A percentile compares a stretch with the other conserved stretches of the same genome.
phyloP scores from a whole-genome alignment of 2,888 invertebrate genomes.

The Laothoe populi region DNA sequence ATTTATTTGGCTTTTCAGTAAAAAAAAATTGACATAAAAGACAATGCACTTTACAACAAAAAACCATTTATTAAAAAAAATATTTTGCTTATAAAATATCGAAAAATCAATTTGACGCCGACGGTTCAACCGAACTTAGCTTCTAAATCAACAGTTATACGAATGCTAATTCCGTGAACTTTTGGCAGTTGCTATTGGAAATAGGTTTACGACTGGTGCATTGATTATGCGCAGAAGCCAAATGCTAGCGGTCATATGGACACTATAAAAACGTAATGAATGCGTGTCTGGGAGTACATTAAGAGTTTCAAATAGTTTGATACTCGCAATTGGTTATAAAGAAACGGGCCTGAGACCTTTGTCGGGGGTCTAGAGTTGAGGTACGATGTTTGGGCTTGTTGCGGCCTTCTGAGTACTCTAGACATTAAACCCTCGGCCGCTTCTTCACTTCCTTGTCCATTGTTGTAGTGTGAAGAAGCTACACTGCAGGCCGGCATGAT shows the following conservation, averaged over 20 bases:
- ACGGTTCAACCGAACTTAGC: background rate
- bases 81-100: background rate
- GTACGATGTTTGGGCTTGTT: too few species aligned
- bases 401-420: too few species aligned
- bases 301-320: background rate
- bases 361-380: too few species aligned
- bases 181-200: background rate
- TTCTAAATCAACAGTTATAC: background rate
- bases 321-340: background rate
- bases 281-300: slow-evolving; percentile 5
- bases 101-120: background rate
- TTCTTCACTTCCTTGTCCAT: too few species aligned
- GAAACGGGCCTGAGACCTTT: too few species aligned
- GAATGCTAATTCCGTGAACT: background rate
- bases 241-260: background rate
- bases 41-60: too few species aligned
- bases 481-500: too few species aligned
- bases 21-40: too few species aligned
- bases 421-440: too few species aligned
- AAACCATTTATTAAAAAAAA: too few species aligned
- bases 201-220: slow-evolving; percentile 20
- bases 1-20: too few species aligned
- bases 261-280: slow-evolving; percentile 18
- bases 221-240: background rate
- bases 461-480: too few species aligned